Evolutionary conservation across 2,888 invertebrate genomes (phyloP), one percentile per base, ranked within the genome.

Genomic region (Rugalucina vietnamica): DNA sequence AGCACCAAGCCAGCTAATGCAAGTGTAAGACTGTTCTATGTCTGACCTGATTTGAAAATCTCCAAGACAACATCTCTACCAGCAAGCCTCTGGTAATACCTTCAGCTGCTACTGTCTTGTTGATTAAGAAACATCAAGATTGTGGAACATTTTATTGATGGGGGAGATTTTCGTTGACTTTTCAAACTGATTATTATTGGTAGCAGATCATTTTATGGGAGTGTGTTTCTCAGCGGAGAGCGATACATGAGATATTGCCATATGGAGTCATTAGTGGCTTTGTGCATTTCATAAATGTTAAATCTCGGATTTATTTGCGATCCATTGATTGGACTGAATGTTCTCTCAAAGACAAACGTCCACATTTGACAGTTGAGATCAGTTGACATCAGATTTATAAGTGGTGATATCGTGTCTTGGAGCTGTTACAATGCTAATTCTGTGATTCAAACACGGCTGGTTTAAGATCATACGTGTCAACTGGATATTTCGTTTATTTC

Each of bases 271-370:
- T 65, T 65, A 65, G 65, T 34, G 65, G 34, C 54, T 21, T 32
- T 1, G 65, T 65, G 65, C 65, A 65, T 65, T 65, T 65, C 34
- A 65, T 65, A 65, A 65, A 34, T 34, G 65, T 65, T 21, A 57
- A 65, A 65, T 65, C 65, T 65, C 65, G 24, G 65, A 21, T 65
- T 65, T 65, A 65, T 65, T 21, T 54, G 21, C 34, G 12, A 32
- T 34, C 65, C 34, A 65, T 65, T 65, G 65, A 65, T 65, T 65
- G 65, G 34, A 65, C 65, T 65, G 65, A 27, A n/a, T n/a, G 18
- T 18, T 21, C 14, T 8, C 34, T 24, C 34, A 65, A 65, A 65
- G 65, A 65, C 32, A 65, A 34, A 2, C 34, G 34, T 65, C 65
- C 34, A 34, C 29, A 12, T 21, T 34, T 65, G 65, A 65, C 65